These are phyloP conservation scores for Neoniphon sammara DNA, from an alignment of 2,797 vertebrate genomes.

Conservation along the genomic window DNA sequence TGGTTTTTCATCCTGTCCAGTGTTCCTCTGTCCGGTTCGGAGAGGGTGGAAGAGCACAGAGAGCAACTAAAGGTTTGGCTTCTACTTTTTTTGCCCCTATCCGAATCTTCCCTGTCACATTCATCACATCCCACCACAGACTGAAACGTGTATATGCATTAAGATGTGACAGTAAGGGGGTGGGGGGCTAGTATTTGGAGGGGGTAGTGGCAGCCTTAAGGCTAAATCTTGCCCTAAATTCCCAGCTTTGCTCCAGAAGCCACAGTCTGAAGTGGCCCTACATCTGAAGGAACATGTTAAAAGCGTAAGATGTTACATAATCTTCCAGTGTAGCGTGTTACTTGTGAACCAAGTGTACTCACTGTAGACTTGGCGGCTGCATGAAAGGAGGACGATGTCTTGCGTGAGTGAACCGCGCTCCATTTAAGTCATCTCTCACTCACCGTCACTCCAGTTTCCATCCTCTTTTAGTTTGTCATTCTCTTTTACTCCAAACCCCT, in stretches of 20 bases:
- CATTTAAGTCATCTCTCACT: slow-evolving; percentile 45
- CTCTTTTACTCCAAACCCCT: slow-evolving; percentile 21
- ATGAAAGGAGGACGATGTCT: slow-evolving; percentile 63
- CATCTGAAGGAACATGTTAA: slow-evolving; percentile 53
- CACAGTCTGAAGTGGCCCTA: slow-evolving; percentile 46
- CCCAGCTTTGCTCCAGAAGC: slow-evolving; percentile 53
- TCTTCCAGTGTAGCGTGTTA: slow-evolving; percentile 18
- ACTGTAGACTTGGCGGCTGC: slow-evolving; percentile 41
- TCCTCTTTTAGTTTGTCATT: slow-evolving; percentile 21
- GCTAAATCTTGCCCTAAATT: slow-evolving; percentile 78
- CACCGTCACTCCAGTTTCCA: slow-evolving; percentile 38
- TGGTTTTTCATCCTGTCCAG: slow-evolving; percentile 52
- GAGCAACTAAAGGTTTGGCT: slow-evolving; percentile 74
- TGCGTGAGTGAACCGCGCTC: slow-evolving; percentile 60
- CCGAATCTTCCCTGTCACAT: slow-evolving; percentile 44
- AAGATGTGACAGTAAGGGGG: slow-evolving; percentile 63
- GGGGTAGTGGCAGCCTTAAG: slow-evolving; percentile 61
- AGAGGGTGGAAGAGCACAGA: slow-evolving; percentile 45
- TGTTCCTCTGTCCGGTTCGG: slow-evolving; percentile 44
- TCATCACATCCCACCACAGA: slow-evolving; percentile 37
- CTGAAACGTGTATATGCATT: slow-evolving; percentile 51
- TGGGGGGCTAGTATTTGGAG: slow-evolving; percentile 5
- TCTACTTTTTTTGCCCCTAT: slow-evolving; percentile 28
- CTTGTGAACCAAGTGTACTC: slow-evolving; percentile 25
- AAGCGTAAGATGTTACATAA: slow-evolving; percentile 67